Percentiles rank a stretch among this genome's conserved stretches.
Conservation (phyloP, 37 sponge, comb jelly and placozoan species). For the Petrosia ficiformis region DNA sequence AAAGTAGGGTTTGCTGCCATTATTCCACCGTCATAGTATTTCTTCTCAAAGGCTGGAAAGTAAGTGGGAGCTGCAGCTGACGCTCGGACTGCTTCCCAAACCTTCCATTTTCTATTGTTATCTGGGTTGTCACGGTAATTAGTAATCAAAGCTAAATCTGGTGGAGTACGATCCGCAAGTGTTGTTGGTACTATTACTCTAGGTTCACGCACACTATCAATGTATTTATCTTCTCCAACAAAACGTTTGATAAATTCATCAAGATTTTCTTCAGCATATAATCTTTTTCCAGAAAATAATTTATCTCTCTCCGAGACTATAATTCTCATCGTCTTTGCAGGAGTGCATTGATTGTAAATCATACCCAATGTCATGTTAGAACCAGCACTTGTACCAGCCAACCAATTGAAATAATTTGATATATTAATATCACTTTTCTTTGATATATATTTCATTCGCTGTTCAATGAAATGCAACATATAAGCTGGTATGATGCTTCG, state of each 20-base stretch:
- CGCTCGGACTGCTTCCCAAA: conserved; percentile 23
- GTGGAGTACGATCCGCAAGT: not conserved
- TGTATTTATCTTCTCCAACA: not conserved
- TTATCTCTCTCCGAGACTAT: not conserved
- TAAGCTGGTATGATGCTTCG: not conserved
- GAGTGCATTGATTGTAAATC: not conserved
- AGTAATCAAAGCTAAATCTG: not conserved
- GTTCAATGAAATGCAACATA: not conserved
- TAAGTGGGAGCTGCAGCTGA: conserved; percentile 20
- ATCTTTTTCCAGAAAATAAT: not conserved
- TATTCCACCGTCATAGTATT: conserved; percentile 19
- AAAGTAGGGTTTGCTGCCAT: conserved; percentile 12
- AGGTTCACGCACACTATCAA: not conserved
- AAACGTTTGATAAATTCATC: not conserved
- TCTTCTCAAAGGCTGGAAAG: conserved; percentile 10
- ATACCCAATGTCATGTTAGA: not conserved
- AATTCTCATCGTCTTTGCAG: not conserved
- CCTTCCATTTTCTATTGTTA: not conserved
- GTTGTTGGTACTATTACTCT: not conserved
- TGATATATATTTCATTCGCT: not conserved
- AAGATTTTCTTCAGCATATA: not conserved
- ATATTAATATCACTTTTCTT: not conserved
- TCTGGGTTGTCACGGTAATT: not conserved
- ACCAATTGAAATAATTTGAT: not conserved
- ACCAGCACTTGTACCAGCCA: not conserved